Base-by-base conservation (phyloP, 1,140 invertebrate species). In the Drosophila miranda region DNA sequence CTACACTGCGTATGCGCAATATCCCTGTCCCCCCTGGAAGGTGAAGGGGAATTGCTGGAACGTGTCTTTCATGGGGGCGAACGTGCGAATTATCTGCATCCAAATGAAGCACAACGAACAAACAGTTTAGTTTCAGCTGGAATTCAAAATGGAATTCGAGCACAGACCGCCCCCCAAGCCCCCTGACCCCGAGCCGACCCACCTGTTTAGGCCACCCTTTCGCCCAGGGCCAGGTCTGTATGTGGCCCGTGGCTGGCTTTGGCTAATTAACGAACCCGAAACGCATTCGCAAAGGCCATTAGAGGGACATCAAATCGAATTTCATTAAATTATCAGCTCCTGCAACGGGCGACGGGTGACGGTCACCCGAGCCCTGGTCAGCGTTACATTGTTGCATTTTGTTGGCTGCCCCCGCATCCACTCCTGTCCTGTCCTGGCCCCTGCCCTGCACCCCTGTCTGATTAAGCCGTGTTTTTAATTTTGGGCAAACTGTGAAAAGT, bases 271-370 rank as follows among this genome's bases (percentile, higher is more conserved):
- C 59, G 66, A 56, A 56, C 51, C 46, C 58, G 60, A 75, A 80
- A 80, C 42, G 71, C 48, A 43, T 14, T 48, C 38, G 46, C 52
- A 70, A 71, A 54, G 68, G 34, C 66, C 53, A 70, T 61, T 26
- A 26, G 23, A 26, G 23, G 23, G 23, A 26, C 23, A 26, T 26
- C 49, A 67, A 78, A 78, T 80, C 72, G 78, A 81, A 80, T 72
- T 81, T 81, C 78, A 81, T 81, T 77, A 68, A 81, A 82, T 68
- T 81, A 75, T 44, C 64, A 78, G 60, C 63, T 68, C 72, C 52
- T 43, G 5, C 45, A 19, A 45, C 26, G 41, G 41, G n/a, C n/a
- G n/a, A n/a, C 43, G 72, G 46, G 23, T n/a, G 46, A 9, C 50
- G 72, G 72, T 61, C 51, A 75, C 55, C 46, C 42, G 72, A 60